Evolutionary conservation across 2,797 vertebrate genomes (phyloP).

Genomic region (Acipenser ruthenus): DNA sequence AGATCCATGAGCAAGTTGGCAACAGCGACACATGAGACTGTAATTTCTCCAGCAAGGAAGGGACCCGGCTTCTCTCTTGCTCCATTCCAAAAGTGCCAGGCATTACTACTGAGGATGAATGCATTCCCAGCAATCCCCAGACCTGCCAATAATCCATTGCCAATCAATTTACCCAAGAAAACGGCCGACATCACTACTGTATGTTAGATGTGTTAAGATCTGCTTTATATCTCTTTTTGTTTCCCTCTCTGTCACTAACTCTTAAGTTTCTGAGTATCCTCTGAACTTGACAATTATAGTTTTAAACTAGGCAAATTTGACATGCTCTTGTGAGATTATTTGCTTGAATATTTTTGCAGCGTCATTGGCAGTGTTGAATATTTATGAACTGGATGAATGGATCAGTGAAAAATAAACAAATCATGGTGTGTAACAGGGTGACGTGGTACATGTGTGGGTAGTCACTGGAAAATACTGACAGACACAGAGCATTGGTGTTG

Average conservation of each 20-base stretch:
- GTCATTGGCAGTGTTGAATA: too few species aligned
- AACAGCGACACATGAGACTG: not conserved
- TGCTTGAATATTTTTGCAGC: too few species aligned
- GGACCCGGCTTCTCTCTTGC: not conserved
- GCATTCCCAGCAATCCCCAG: not conserved
- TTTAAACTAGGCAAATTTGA: too few species aligned
- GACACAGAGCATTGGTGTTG: too few species aligned
- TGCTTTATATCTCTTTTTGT: not conserved
- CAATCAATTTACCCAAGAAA: not conserved
- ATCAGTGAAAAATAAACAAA: too few species aligned
- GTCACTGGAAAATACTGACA: too few species aligned
- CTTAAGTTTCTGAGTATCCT: not conserved
- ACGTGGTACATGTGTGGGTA: too few species aligned
- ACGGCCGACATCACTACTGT: not conserved
- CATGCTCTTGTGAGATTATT: too few species aligned
- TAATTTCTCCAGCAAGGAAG: not conserved
- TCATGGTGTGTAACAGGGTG: too few species aligned
- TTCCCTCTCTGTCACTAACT: not conserved
- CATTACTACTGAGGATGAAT: not conserved
- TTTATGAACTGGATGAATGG: too few species aligned
- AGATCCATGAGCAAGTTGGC: not conserved
- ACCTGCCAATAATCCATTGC: not conserved
- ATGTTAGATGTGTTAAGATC: not conserved
- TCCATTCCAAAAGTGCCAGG: not conserved
- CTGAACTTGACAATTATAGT: too few species aligned